These are phyloP conservation scores for Dreissena polymorpha DNA, from an alignment of 1,140 invertebrate genomes.

Conservation along the genomic window DNA sequence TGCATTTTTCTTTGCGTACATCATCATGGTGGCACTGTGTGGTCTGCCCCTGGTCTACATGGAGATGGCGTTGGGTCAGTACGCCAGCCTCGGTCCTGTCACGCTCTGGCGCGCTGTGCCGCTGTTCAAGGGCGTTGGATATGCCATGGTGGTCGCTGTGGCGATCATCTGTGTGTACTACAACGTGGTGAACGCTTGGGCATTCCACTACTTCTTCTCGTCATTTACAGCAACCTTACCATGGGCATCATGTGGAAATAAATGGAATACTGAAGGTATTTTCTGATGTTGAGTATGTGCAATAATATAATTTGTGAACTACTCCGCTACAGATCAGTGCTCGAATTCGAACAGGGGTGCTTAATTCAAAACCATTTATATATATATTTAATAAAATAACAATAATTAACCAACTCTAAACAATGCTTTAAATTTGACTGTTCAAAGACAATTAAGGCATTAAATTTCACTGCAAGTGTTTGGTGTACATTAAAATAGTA, in stretches of 20 bases:
- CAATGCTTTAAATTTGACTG: too few relatives aligned
- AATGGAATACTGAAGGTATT: constrained; percentile 74
- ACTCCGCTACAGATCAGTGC: too few relatives aligned
- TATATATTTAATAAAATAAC: too few relatives aligned
- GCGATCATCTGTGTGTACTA: constrained; percentile 80
- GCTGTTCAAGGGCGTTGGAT: constrained; percentile 86
- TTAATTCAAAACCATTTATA: too few relatives aligned
- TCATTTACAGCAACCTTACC: constrained; percentile 76
- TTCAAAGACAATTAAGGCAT: too few relatives aligned
- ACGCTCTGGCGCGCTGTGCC: constrained; percentile 81
- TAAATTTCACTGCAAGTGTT: too few relatives aligned
- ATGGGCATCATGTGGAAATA: constrained; percentile 74
- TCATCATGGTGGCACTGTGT: constrained; percentile 83
- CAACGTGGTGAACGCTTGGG: constrained; percentile 81
- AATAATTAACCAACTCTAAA: too few relatives aligned
- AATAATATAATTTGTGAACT: too few relatives aligned
- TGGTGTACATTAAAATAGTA: too few relatives aligned
- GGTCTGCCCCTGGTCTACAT: constrained; percentile 82
- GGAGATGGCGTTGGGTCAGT: constrained; percentile 81
- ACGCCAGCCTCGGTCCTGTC: constrained; percentile 80
- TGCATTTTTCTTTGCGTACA: constrained; percentile 83
- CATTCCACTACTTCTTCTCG: constrained; percentile 79
- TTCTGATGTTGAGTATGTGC: too few relatives aligned
- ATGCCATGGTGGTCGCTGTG: constrained; percentile 85
- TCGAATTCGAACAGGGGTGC: too few relatives aligned